Conservation (phyloP, 1,140 invertebrate species). For the Andricus grossulariae region DNA sequence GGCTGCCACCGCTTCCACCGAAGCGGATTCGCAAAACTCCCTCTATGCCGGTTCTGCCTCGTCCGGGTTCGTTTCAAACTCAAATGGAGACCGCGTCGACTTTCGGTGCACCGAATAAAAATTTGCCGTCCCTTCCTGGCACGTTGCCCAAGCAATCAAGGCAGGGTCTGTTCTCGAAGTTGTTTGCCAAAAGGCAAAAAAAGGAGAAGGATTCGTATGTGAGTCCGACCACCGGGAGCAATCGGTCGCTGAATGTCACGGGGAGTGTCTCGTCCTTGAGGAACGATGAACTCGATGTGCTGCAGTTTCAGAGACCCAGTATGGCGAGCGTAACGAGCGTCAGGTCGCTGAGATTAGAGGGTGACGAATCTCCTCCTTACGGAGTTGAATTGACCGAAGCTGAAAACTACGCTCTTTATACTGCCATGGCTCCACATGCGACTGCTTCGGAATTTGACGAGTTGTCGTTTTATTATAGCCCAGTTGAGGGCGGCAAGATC, state of each 20-base stretch:
- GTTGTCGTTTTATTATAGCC: conserved; percentile 89
- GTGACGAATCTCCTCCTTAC: conserved; percentile 66
- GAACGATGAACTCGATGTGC: conserved; percentile 33
- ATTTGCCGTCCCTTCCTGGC: conserved; percentile 70
- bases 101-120: conserved; percentile 65
- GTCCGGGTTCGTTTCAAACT: conserved; percentile 72
- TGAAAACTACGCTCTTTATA: conserved; percentile 90
- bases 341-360: conserved; percentile 53
- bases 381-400: conserved; percentile 85
- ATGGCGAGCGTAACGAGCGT: conserved; percentile 51
- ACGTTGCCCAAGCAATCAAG: conserved; percentile 78
- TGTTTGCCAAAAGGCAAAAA: conserved; percentile 77
- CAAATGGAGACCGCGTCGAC: conserved; percentile 46
- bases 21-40: conserved; percentile 84
- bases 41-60: conserved; percentile 69
- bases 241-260: conserved; percentile 53
- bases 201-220: conserved; percentile 66
- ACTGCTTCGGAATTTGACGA: conserved; percentile 92
- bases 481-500: conserved; percentile 86
- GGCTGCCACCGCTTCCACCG: conserved; percentile 85
- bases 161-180: conserved; percentile 81
- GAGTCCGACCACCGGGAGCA: conserved; percentile 40
- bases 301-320: conserved; percentile 51
- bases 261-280: conserved; percentile 36
- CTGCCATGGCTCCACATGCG: conserved; percentile 87